Percentiles rank a stretch among this genome's conserved stretches.
phyloP scores from a whole-genome alignment of 2,113 vertebrate species.

The Mola mola region DNA sequence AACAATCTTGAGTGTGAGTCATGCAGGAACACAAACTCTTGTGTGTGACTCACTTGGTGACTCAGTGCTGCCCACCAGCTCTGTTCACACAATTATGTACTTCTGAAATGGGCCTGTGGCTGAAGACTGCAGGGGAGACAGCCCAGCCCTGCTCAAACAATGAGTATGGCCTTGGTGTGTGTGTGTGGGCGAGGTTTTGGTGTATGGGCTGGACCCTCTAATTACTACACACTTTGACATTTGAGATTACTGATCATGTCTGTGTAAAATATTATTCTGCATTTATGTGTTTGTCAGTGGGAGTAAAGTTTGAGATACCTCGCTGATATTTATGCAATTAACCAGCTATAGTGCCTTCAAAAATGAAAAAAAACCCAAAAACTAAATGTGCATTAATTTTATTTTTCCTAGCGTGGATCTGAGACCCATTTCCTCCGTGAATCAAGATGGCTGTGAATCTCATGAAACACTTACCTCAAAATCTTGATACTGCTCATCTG shows the following conservation, averaged over 20 bases:
- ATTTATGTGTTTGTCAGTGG: conserved; percentile 12
- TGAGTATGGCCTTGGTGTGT: conserved; percentile 48
- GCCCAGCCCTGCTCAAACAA: conserved; percentile 62
- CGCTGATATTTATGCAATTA: too few species aligned
- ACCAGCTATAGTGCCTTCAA: too few species aligned
- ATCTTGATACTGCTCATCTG: conserved; percentile 96
- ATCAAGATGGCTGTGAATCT: not conserved
- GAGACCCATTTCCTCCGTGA: too few species aligned
- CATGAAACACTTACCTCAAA: conserved; percentile 86
- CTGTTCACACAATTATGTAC: conserved; percentile 59
- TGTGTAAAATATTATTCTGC: too few species aligned
- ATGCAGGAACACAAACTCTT: conserved; percentile 79
- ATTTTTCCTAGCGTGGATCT: not conserved
- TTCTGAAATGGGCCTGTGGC: conserved; percentile 57
- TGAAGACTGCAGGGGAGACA: conserved; percentile 62
- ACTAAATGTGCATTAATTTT: not conserved
- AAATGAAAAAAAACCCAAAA: too few species aligned
- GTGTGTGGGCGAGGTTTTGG: conserved; percentile 34
- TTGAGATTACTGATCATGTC: conserved; percentile 51
- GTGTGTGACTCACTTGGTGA: conserved; percentile 81
- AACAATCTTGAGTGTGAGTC: conserved; percentile 81
- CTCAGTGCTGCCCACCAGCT: conserved; percentile 81
- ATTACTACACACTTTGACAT: conserved; percentile 67
- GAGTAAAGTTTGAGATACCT: too few species aligned
- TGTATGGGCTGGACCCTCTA: conserved; percentile 6